phyloP scores from a whole-genome alignment of 2,888 invertebrate species.

The Cordilura impudica region DNA sequence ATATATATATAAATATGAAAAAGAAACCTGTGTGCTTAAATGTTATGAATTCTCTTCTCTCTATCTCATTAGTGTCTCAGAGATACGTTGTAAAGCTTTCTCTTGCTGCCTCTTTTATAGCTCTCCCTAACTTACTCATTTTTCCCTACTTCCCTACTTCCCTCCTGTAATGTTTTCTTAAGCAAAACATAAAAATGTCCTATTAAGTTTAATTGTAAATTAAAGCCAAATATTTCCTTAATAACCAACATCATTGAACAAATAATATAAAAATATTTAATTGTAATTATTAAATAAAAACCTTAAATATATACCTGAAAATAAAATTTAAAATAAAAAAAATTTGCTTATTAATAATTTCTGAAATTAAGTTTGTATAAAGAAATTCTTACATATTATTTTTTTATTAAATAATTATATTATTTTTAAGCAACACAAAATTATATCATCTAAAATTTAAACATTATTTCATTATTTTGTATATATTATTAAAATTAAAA shows the following conservation, averaged over 20 bases:
- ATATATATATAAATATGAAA: constrained; percentile 12
- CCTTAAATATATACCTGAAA: constrained; percentile 59
- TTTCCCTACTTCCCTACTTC: background rate
- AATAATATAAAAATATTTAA: constrained; percentile 23
- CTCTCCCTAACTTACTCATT: background rate
- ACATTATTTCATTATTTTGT: background rate
- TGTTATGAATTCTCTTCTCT: constrained; percentile 6
- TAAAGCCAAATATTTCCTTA: constrained; percentile 60
- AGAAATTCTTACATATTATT: background rate
- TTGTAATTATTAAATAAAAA: constrained; percentile 30
- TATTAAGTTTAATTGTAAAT: constrained; percentile 60
- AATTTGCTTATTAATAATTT: constrained; percentile 28
- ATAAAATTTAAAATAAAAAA: constrained; percentile 37
- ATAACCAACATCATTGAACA: constrained; percentile 9
- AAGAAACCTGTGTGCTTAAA: constrained; percentile 27
- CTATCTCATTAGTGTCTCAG: constrained; percentile 1
- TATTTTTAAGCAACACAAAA: background rate
- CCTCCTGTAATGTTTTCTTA: constrained; percentile 2
- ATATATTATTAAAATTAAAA: background rate
- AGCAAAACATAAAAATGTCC: constrained; percentile 26
- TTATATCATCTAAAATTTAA: no score
- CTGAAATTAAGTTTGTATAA: constrained; percentile 30
- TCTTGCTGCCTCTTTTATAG: background rate
- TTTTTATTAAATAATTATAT: constrained; percentile 6
- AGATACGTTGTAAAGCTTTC: constrained; percentile 3